A percentile compares a stretch with the other conserved stretches of the same genome.
These are phyloP conservation scores for Aptenodytes forsteri DNA, from an alignment of 2,113 vertebrate species.

Conservation along the genomic window DNA sequence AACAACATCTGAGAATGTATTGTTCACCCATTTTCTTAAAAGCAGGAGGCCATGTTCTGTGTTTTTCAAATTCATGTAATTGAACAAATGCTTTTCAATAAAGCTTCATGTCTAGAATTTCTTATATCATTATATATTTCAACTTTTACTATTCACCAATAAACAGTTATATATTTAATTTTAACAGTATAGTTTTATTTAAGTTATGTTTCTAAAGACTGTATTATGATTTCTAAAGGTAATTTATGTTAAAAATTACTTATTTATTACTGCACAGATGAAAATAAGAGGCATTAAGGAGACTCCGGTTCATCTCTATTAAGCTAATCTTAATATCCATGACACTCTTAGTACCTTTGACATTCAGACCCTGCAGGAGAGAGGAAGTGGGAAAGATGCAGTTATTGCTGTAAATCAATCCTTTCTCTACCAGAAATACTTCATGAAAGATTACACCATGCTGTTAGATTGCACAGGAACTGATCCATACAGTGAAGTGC, in stretches of 20 bases:
- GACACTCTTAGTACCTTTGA: not conserved
- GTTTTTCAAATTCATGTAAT: not conserved
- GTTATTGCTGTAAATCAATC: not conserved
- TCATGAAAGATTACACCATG: not conserved
- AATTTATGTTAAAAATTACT: not conserved
- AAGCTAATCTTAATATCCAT: not conserved
- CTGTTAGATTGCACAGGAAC: slow-evolving; percentile 16
- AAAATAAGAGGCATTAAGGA: not conserved
- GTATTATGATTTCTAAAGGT: not conserved
- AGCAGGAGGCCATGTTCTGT: not conserved
- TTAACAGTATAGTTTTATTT: not conserved
- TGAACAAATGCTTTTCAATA: not conserved
- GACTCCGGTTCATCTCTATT: not conserved
- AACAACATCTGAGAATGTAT: not conserved
- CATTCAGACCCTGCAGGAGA: not conserved
- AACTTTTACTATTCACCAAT: not conserved
- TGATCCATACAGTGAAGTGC: not conserved
- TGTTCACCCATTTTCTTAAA: not conserved
- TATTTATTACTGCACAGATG: not conserved
- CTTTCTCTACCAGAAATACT: not conserved
- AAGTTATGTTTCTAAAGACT: not conserved
- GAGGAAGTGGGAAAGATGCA: not conserved
- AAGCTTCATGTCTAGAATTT: not conserved
- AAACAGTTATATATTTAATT: not conserved
- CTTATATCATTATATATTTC: not conserved